phyloP scores from a whole-genome alignment of 1,140 invertebrate species.

The Chymomyza costata region DNA sequence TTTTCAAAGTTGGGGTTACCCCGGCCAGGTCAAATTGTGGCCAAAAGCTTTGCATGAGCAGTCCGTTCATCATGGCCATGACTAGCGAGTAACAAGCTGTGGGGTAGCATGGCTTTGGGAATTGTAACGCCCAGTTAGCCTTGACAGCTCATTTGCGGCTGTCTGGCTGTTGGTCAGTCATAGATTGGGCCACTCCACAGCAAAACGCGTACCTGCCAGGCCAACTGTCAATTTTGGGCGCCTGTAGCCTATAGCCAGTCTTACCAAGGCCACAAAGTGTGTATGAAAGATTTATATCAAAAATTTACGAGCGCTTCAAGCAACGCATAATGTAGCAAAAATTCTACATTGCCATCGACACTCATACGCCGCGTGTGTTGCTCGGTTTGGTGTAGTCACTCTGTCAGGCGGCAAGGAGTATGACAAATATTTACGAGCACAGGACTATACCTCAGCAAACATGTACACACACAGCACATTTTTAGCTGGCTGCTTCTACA shows the following conservation, averaged over 20 bases:
- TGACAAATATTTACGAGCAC: slow-evolving; percentile 45
- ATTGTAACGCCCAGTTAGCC: slow-evolving; percentile 3
- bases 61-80: too few species aligned
- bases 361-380: slow-evolving; percentile 39
- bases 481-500: not conserved
- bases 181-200: too few species aligned
- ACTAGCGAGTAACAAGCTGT: too few species aligned
- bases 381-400: not conserved
- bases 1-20: slow-evolving; percentile 5
- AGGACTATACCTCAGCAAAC: slow-evolving; percentile 29
- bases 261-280: slow-evolving; percentile 18
- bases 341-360: too few species aligned
- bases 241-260: not conserved
- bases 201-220: slow-evolving; percentile 10
- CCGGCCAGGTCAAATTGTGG: slow-evolving; percentile 15
- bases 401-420: slow-evolving; percentile 8
- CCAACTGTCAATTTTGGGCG: not conserved
- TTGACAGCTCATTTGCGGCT: slow-evolving; percentile 51
- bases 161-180: too few species aligned
- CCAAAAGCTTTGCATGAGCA: slow-evolving; percentile 51
- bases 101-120: too few species aligned
- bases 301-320: slow-evolving; percentile 33
- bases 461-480: slow-evolving; percentile 16
- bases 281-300: slow-evolving; percentile 38
- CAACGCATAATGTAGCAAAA: too few species aligned